phyloP scores from a whole-genome alignment of 2,797 vertebrate genomes.

The Antrozous pallidus region DNA sequence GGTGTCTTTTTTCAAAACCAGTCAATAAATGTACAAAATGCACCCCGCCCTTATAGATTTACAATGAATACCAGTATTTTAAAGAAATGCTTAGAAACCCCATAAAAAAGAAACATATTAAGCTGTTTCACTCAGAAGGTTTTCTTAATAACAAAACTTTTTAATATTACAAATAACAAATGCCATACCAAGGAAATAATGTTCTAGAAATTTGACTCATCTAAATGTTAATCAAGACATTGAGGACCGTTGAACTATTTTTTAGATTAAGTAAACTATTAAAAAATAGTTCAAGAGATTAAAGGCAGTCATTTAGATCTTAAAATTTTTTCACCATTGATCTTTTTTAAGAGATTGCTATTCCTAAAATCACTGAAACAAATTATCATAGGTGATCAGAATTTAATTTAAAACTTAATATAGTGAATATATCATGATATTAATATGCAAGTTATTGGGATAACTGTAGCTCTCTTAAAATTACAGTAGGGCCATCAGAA shows the following conservation, averaged over 20 bases:
- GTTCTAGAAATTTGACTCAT: not conserved
- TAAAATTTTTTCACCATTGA: slow-evolving; percentile 24
- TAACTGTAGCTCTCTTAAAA: slow-evolving; percentile 16
- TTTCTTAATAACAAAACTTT: not conserved
- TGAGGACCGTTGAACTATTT: not conserved
- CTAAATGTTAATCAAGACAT: slow-evolving; percentile 56
- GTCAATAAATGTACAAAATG: slow-evolving; percentile 38
- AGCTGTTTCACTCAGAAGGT: not conserved
- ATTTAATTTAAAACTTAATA: slow-evolving; percentile 55
- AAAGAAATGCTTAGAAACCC: slow-evolving; percentile 1
- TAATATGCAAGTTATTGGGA: not conserved
- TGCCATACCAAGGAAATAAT: not conserved
- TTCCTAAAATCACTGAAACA: slow-evolving; percentile 40
- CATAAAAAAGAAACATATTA: not conserved
- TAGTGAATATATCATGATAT: slow-evolving; percentile 20
- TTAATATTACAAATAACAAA: slow-evolving; percentile 37
- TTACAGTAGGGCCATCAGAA: not conserved
- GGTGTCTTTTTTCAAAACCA: slow-evolving; percentile 42
- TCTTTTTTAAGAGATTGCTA: slow-evolving; percentile 41
- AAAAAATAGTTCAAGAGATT: slow-evolving; percentile 28
- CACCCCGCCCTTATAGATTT: not conserved
- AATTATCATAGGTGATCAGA: slow-evolving; percentile 33
- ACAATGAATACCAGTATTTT: not conserved
- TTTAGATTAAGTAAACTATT: slow-evolving; percentile 46
- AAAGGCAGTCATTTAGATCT: slow-evolving; percentile 49